These are phyloP conservation scores for Myiagra hebetior DNA, from an alignment of 2,113 vertebrate species.

Conservation along the genomic window DNA sequence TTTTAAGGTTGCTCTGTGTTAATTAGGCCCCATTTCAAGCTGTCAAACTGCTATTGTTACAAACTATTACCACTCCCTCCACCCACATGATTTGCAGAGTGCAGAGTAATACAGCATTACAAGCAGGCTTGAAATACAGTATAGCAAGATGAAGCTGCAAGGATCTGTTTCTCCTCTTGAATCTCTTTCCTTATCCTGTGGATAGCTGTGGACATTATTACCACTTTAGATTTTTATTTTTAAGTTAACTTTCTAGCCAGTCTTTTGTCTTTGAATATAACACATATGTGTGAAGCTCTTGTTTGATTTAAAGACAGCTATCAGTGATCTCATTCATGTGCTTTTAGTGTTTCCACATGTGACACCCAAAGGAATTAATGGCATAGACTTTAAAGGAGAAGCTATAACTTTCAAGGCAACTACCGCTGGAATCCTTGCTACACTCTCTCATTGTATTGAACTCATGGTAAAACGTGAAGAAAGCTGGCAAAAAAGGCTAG, in stretches of 20 bases:
- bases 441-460: conserved; percentile 96
- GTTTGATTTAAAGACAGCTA: not conserved
- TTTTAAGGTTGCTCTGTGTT: conserved; percentile 39
- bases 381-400: conserved; percentile 98
- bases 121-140: conserved; percentile 38
- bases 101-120: conserved; percentile 32
- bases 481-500: conserved; percentile 94
- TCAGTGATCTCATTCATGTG: not conserved
- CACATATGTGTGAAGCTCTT: not conserved
- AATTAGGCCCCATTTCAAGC: conserved; percentile 43
- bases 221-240: not conserved
- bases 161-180: not conserved
- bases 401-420: conserved; percentile 99
- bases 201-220: not conserved
- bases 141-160: conserved; percentile 20
- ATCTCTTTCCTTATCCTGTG: not conserved
- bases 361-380: conserved; percentile 88
- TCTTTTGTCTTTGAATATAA: not conserved
- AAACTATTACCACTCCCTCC: conserved; percentile 54
- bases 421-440: conserved; percentile 95
- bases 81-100: conserved; percentile 49
- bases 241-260: not conserved
- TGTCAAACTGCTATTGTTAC: conserved; percentile 58
- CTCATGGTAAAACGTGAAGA: conserved; percentile 94
- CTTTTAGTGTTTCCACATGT: conserved; percentile 85